phyloP scores from a whole-genome alignment of 2,797 vertebrate genomes.

The Sardinella longiceps region DNA sequence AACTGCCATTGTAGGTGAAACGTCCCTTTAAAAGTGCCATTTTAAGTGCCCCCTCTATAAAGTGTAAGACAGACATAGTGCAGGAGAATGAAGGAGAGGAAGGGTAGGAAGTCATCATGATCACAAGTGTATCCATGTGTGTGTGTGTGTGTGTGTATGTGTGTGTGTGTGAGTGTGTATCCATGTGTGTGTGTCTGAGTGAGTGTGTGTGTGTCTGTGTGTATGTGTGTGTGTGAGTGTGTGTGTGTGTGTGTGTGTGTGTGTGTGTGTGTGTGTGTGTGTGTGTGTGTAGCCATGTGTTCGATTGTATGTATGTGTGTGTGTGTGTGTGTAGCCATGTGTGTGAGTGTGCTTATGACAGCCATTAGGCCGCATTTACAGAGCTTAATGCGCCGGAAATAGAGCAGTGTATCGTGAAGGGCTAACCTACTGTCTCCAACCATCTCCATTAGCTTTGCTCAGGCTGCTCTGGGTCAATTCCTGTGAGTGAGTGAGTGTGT shows the following conservation, averaged over 20 bases:
- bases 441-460: background rate
- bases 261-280: background rate
- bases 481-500: background rate
- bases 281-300: too few species aligned
- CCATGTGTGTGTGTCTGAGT: background rate
- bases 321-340: background rate
- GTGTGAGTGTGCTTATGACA: background rate
- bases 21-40: background rate
- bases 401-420: background rate
- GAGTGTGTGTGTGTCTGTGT: background rate
- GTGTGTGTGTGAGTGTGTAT: background rate
- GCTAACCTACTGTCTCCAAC: background rate
- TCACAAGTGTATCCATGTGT: background rate
- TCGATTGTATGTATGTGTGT: background rate
- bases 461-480: background rate
- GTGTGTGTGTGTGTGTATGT: background rate
- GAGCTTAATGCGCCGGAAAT: conserved; percentile 20
- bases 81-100: background rate
- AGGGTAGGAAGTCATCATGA: background rate
- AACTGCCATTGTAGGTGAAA: background rate
- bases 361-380: conserved; percentile 1
- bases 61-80: background rate
- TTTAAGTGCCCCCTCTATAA: background rate
- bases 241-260: background rate
- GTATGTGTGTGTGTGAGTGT: background rate